phyloP scores from a whole-genome alignment of 2,797 vertebrate genomes.

The Silurus aristotelis region DNA sequence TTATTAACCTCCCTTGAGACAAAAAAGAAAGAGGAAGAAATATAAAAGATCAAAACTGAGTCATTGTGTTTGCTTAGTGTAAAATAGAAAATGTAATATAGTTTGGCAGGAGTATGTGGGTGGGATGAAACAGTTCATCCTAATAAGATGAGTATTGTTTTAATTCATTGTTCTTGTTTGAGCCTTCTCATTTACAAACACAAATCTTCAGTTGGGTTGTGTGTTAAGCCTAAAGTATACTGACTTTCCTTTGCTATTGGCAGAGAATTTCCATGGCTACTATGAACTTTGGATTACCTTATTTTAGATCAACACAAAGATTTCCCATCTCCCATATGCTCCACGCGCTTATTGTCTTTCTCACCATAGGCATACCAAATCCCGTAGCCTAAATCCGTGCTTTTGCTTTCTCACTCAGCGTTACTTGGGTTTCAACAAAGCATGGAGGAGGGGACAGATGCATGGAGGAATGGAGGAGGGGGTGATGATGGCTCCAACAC shows the following conservation, averaged over 20 bases:
- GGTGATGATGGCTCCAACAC: constrained; percentile 43
- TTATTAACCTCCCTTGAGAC: constrained; percentile 43
- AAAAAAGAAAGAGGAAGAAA: constrained; percentile 7
- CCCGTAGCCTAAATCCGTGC: neutral
- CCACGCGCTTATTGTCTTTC: constrained; percentile 20
- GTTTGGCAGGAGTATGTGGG: constrained; percentile 22
- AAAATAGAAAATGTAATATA: constrained; percentile 37
- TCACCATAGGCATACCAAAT: constrained; percentile 15
- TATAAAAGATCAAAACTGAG: constrained; percentile 50
- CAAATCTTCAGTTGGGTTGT: neutral
- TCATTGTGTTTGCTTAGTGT: constrained; percentile 13
- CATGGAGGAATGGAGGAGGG: constrained; percentile 30
- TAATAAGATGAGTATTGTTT: neutral
- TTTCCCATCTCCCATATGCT: constrained; percentile 16
- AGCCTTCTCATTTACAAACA: neutral
- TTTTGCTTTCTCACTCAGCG: constrained; percentile 30
- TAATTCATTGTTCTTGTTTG: neutral
- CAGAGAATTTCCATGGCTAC: constrained; percentile 1
- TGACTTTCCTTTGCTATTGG: neutral
- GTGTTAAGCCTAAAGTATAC: neutral
- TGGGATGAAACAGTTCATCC: neutral
- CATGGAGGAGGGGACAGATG: constrained; percentile 26
- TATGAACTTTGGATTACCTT: constrained; percentile 23
- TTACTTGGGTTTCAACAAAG: constrained; percentile 42
- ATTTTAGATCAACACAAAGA: neutral